Evolutionary conservation across 2,797 vertebrate species (phyloP), one percentile per base, ranked within the genome.

Genomic region (Atherinosoma microstoma): DNA sequence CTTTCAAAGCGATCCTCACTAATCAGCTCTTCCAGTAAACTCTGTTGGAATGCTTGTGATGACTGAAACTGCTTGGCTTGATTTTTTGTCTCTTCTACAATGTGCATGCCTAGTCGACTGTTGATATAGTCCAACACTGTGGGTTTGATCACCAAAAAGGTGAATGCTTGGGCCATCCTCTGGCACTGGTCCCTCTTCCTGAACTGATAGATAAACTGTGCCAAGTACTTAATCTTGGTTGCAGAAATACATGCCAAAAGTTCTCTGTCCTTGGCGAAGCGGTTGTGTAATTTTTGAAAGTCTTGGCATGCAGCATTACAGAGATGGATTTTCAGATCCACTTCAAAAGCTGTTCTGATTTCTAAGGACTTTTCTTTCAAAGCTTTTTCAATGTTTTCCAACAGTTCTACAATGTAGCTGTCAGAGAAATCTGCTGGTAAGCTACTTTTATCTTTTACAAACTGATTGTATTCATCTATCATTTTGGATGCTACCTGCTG

Each of bases 271-370:
- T 92, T 89, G 4, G 79, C 77, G 73, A 86, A 93, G 20, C 60
- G 80, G 13, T 94, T 72, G 27, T 94, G 93, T 36, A 94, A 81
- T 61, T 88, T 77, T 73, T 94, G 93, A 83, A 95, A 94, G 15
- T 87, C 85, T 22, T 73, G 35, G 58, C 91, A 91, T 38, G 94
- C 93, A 64, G 75, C 70, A 8, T 81, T 80, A 70, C 94, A 94
- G 57, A 96, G 79, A 58, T 89, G 78, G 9, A 92, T 75, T 74
- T 95, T 95, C 29, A 95, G 73, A 67, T 95, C 92, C 4, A 92
- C 87, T 73, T 94, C 93, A 90, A 94, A 95, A 38, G 79, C 70
- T 32, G 85, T 78, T 62, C 66, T 89, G 35, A 87, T 87, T 53
- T 86, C 75, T 67, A 94, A 58, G 4, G 79, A 60, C 15, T 89